Conservation (phyloP, 2,888 invertebrate genomes). For the Heliconius ethilla region DNA sequence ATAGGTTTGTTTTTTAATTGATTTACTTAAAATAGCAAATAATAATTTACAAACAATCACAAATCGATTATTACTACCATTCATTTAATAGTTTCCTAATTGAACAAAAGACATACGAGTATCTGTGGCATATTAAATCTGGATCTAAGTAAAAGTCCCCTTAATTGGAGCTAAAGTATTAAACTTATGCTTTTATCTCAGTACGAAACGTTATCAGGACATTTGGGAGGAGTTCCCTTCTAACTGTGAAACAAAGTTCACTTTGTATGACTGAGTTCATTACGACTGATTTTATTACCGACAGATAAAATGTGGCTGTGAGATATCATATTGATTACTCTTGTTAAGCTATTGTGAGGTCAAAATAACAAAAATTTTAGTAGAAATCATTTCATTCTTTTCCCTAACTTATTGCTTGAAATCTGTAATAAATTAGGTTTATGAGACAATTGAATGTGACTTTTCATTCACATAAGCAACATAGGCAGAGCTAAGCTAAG, state of each 20-base stretch:
- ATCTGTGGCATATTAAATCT: not conserved
- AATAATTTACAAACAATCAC: too few species aligned
- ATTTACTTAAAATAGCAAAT: too few species aligned
- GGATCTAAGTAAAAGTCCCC: not conserved
- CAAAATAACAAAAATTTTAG: too few species aligned
- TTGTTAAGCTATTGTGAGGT: too few species aligned
- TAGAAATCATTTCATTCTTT: too few species aligned
- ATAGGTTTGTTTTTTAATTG: too few species aligned
- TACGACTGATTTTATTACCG: not conserved
- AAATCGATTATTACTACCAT: too few species aligned
- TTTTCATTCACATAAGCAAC: too few species aligned
- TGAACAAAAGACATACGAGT: not conserved
- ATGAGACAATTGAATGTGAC: too few species aligned
- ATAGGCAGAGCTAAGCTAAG: too few species aligned
- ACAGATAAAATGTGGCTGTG: not conserved
- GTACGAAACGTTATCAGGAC: conserved; percentile 4
- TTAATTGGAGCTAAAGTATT: not conserved
- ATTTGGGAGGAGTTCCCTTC: not conserved
- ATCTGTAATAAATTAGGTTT: too few species aligned
- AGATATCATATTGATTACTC: not conserved
- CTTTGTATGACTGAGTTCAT: not conserved
- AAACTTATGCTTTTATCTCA: conserved; percentile 10
- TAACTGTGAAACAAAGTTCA: conserved; percentile 2
- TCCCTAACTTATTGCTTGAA: too few species aligned
- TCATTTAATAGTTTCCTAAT: not conserved